Evolutionary conservation across 2,797 vertebrate species (phyloP).

Genomic region (Darevskia nairensis): DNA sequence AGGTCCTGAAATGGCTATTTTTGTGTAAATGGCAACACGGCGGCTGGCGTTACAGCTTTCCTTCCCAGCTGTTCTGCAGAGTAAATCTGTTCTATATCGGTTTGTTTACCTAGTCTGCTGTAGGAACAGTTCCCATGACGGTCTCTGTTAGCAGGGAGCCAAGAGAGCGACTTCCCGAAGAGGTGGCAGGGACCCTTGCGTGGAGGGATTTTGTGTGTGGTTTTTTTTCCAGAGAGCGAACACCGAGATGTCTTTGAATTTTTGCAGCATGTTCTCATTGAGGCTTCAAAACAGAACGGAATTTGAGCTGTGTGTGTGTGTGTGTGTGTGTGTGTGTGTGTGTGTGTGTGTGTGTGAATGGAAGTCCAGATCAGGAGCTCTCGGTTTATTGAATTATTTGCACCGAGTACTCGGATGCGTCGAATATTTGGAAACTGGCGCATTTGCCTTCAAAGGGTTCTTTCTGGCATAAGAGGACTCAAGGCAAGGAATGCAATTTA

Average conservation of each 20-base stretch:
- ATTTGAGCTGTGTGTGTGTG: neutral
- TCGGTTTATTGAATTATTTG: neutral
- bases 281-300: neutral
- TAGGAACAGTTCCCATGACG: constrained; percentile 79
- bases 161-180: constrained; percentile 52
- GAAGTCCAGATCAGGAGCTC: neutral
- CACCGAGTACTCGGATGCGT: neutral
- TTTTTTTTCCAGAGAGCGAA: neutral
- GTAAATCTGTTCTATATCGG: constrained; percentile 72
- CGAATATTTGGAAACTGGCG: neutral
- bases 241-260: constrained; percentile 13
- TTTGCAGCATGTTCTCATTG: neutral
- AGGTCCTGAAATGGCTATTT: constrained; percentile 69
- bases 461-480: neutral
- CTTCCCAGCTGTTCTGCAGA: constrained; percentile 71
- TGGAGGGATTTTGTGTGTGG: neutral
- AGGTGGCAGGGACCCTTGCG: constrained; percentile 15
- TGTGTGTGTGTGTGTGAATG: too few species aligned
- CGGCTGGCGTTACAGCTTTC: constrained; percentile 67
- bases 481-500: neutral
- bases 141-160: constrained; percentile 50
- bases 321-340: too few species aligned
- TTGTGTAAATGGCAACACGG: constrained; percentile 74
- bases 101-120: constrained; percentile 81
- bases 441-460: neutral